These are phyloP conservation scores for Dasyprocta punctata DNA, from an alignment of 2,113 vertebrate species.

Conservation along the genomic window DNA sequence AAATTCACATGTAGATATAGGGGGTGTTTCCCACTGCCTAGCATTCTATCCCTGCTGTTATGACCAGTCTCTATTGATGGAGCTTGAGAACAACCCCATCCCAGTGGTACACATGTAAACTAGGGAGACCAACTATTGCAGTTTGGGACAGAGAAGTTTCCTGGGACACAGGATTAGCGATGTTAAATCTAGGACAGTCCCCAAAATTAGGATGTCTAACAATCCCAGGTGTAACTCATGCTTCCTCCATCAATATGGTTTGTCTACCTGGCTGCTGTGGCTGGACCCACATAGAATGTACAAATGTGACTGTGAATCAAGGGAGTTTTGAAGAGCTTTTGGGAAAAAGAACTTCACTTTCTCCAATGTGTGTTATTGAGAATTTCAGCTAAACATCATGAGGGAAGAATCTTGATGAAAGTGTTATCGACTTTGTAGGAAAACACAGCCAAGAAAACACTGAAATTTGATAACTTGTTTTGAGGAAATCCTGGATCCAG, in stretches of 20 bases:
- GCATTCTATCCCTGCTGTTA: background rate
- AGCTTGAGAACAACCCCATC: background rate
- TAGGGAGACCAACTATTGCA: background rate
- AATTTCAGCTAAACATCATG: background rate
- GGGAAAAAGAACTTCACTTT: background rate
- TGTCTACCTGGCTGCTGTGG: background rate
- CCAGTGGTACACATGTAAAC: background rate
- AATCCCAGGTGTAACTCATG: background rate
- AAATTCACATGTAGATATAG: background rate
- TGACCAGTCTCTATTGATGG: background rate
- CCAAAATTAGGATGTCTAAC: background rate
- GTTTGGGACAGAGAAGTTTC: background rate
- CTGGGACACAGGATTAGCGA: background rate
- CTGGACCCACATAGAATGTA: background rate
- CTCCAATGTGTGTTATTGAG: no score
- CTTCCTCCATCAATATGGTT: background rate
- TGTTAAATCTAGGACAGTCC: background rate
- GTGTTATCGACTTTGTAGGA: background rate
- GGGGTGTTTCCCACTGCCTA: background rate
- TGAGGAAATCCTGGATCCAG: background rate
- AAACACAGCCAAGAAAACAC: background rate
- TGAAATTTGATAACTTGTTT: background rate
- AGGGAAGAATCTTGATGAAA: background rate
- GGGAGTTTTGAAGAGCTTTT: background rate
- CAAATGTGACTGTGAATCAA: background rate